A percentile compares a stretch with the other conserved stretches of the same genome.
Conservation (phyloP, 2,797 vertebrate species). For the Myotis myotis region DNA sequence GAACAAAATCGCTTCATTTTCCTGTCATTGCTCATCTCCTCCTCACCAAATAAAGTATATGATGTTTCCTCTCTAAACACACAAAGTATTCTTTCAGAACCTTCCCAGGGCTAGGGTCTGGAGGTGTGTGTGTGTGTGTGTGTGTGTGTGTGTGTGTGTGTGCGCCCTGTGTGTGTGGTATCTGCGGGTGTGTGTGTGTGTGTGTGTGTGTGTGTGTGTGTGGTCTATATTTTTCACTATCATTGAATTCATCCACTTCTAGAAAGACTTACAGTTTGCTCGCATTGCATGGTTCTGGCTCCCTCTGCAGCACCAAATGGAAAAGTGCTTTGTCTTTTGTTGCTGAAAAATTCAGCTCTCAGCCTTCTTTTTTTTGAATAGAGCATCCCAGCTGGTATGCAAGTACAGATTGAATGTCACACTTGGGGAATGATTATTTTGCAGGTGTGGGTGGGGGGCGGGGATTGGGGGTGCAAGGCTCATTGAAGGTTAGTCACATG, state of each 20-base stretch:
- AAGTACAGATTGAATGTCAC: neutral
- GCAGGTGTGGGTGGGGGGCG: no score
- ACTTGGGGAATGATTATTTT: neutral
- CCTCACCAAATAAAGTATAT: neutral
- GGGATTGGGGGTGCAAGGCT: neutral
- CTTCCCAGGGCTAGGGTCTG: neutral
- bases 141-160: neutral
- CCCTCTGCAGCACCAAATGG: constrained; percentile 82
- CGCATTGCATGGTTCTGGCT: constrained; percentile 79
- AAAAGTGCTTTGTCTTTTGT: constrained; percentile 73
- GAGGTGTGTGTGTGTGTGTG: neutral
- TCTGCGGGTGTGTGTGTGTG: neutral
- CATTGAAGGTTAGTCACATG: neutral
- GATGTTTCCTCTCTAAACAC: neutral
- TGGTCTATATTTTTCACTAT: neutral
- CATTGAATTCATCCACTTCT: neutral
- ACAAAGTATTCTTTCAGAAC: neutral
- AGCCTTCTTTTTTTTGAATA: constrained; percentile 10
- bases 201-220: neutral
- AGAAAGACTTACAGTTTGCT: neutral
- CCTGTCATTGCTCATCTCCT: neutral
- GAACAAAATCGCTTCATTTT: constrained; percentile 50
- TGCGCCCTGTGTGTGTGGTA: neutral
- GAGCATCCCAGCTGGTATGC: neutral
- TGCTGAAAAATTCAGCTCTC: constrained; percentile 28